A percentile compares a stretch with the other conserved stretches of the same genome.
phyloP scores from a whole-genome alignment of 2,113 vertebrate genomes.

The Crotalus tigris region DNA sequence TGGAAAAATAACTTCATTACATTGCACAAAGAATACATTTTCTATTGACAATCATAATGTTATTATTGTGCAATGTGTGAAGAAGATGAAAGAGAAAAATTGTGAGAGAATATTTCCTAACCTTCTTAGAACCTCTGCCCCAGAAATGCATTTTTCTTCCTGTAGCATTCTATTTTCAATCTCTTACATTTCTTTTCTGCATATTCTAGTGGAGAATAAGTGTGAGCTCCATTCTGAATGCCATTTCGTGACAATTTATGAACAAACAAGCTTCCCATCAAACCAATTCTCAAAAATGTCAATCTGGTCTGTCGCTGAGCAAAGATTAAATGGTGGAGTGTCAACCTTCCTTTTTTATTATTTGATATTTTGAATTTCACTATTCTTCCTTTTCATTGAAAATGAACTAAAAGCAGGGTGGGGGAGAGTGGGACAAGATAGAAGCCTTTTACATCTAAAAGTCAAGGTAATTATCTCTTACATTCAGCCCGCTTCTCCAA shows the following conservation, averaged over 20 bases:
- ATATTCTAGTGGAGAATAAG: slow-evolving; percentile 19
- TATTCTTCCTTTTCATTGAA: slow-evolving; percentile 71
- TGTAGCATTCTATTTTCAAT: slow-evolving; percentile 44
- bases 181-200: slow-evolving; percentile 20
- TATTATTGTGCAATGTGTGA: neutral
- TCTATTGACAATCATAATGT: neutral
- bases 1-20: neutral
- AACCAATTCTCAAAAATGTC: slow-evolving; percentile 68
- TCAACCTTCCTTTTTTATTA: slow-evolving; percentile 61
- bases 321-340: slow-evolving; percentile 70
- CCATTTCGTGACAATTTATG: slow-evolving; percentile 70
- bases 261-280: slow-evolving; percentile 69
- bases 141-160: slow-evolving; percentile 26
- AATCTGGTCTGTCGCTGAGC: slow-evolving; percentile 61
- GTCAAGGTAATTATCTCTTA: slow-evolving; percentile 73
- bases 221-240: slow-evolving; percentile 59
- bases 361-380: slow-evolving; percentile 70
- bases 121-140: slow-evolving; percentile 11
- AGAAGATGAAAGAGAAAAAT: neutral
- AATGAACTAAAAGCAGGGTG: slow-evolving; percentile 57
- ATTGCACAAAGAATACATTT: neutral
- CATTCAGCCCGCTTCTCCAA: slow-evolving; percentile 64
- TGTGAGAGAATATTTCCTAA: slow-evolving; percentile 13
- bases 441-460: slow-evolving; percentile 68
- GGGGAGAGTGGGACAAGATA: slow-evolving; percentile 58